Evolutionary conservation across 2,113 vertebrate genomes (phyloP).

Genomic region (Hippolais icterina): DNA sequence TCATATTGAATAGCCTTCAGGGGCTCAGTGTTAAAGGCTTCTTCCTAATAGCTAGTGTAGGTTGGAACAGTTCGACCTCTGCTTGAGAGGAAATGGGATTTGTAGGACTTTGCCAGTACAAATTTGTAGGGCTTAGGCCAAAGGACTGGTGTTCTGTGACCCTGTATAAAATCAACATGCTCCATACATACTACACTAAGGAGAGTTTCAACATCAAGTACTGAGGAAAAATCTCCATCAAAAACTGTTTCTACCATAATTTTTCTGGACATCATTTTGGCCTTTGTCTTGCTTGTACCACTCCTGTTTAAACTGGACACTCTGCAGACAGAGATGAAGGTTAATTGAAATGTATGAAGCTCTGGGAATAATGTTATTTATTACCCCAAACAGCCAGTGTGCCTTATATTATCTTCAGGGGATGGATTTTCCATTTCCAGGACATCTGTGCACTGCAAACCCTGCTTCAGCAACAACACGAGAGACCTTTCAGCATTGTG

Average conservation of each 20-base stretch:
- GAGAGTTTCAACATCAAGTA: background rate
- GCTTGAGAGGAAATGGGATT: conserved; percentile 31
- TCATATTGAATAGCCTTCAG: conserved; percentile 19
- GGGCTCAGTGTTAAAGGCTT: background rate
- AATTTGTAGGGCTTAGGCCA: background rate
- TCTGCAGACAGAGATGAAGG: background rate
- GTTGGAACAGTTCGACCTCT: background rate
- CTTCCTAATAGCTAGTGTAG: background rate
- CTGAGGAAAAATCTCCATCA: background rate
- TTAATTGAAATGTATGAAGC: background rate
- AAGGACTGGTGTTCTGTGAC: background rate
- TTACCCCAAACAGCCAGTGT: background rate
- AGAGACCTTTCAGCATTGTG: background rate
- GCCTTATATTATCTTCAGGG: background rate
- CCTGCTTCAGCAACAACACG: background rate
- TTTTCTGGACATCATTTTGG: background rate
- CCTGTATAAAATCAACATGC: background rate
- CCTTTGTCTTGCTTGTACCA: background rate
- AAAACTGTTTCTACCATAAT: background rate
- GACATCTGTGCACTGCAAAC: accelerated
- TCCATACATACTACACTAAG: background rate
- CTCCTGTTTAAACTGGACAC: background rate
- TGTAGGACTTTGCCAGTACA: background rate
- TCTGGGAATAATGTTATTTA: background rate
- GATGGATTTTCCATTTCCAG: background rate